Conservation (phyloP, 2,113 vertebrate species). For the Toxostoma redivivum region DNA sequence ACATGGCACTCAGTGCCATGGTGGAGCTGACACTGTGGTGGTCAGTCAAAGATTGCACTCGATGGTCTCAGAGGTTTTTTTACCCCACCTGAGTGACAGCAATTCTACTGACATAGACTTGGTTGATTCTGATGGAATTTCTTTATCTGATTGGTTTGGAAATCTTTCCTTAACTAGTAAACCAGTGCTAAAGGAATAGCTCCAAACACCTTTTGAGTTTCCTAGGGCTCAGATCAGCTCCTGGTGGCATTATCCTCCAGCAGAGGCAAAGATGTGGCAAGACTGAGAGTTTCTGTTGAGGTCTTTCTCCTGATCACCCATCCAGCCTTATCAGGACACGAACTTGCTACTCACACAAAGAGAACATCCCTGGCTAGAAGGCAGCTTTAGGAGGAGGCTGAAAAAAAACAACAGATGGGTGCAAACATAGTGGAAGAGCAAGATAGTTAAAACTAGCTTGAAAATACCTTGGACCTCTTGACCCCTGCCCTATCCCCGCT, state of each 20-base stretch:
- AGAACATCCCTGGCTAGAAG: neutral
- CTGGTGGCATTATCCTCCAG: neutral
- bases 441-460: neutral
- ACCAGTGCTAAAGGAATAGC: neutral
- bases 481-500: neutral
- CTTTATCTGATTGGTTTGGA: neutral
- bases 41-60: too few species aligned
- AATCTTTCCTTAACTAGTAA: neutral
- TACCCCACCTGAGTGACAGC: neutral
- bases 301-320: neutral
- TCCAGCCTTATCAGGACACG: neutral
- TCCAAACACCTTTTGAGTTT: neutral
- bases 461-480: neutral
- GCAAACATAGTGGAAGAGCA: neutral
- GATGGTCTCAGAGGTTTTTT: neutral
- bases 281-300: neutral
- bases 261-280: neutral
- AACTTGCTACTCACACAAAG: neutral
- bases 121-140: neutral
- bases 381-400: neutral
- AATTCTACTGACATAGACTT: neutral
- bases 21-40: fast-evolving
- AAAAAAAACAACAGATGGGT: neutral
- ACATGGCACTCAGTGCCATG: neutral
- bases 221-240: neutral